Conservation (phyloP, 2,888 invertebrate genomes). For the Tethea ocularis region DNA sequence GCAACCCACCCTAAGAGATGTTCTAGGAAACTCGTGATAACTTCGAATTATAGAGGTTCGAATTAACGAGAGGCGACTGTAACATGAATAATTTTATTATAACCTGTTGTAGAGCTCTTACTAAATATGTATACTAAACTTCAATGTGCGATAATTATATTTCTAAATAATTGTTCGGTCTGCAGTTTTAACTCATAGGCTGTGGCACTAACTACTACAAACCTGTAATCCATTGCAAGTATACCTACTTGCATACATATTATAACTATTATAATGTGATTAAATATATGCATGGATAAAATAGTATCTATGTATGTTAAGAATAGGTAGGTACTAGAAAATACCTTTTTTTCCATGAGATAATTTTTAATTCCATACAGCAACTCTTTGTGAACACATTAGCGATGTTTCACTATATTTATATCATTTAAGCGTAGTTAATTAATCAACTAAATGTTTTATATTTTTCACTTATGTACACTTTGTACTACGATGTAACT, state of each 20-base stretch:
- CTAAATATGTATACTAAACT: not conserved
- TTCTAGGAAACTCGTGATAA: too few relatives aligned
- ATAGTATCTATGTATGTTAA: not conserved
- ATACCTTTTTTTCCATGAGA: not conserved
- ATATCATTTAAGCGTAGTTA: conserved; percentile 21
- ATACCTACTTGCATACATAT: not conserved
- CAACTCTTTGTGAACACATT: not conserved
- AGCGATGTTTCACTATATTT: conserved; percentile 19
- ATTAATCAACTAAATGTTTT: conserved; percentile 42
- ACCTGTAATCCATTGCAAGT: not conserved
- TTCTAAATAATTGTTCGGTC: not conserved
- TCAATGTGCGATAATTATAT: not conserved
- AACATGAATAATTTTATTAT: not conserved
- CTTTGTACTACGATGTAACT: conserved; percentile 54
- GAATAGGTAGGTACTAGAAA: not conserved
- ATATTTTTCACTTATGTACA: conserved; percentile 58
- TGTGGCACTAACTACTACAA: not conserved
- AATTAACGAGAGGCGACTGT: too few relatives aligned
- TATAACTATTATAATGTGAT: not conserved
- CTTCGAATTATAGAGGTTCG: too few relatives aligned
- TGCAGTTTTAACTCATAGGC: not conserved
- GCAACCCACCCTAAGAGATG: too few relatives aligned
- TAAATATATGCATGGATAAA: conserved; percentile 2
- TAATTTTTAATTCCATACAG: not conserved
- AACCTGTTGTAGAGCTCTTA: not conserved